Conservation (phyloP, 2,888 invertebrate genomes). For the Tachina fera region DNA sequence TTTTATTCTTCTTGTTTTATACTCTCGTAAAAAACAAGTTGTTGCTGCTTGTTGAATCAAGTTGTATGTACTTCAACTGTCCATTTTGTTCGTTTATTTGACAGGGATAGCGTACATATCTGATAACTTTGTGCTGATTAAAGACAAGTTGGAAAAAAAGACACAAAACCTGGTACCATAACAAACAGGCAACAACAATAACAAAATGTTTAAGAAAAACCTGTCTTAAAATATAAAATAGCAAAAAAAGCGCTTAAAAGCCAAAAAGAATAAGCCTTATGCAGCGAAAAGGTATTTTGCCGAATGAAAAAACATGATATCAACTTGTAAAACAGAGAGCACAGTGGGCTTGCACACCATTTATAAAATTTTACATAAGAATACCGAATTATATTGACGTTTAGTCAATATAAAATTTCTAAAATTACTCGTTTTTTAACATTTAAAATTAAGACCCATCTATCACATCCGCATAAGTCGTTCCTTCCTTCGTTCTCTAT, state of each 20-base stretch:
- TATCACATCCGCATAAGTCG: no score
- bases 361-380: no score
- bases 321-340: constrained; percentile 31
- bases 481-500: no score
- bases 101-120: constrained; percentile 77
- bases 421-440: no score
- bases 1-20: constrained; percentile 1
- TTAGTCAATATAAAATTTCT: no score
- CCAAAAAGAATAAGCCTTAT: constrained; percentile 13
- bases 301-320: constrained; percentile 21
- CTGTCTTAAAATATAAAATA: constrained; percentile 42
- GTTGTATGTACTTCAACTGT: constrained; percentile 70
- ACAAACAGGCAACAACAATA: constrained; percentile 51
- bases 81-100: constrained; percentile 75
- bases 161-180: constrained; percentile 35
- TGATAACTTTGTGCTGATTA: constrained; percentile 81
- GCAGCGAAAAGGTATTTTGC: constrained; percentile 47
- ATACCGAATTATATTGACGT: no score
- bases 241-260: constrained; percentile 22
- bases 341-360: constrained; percentile 3
- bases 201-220: constrained; percentile 39
- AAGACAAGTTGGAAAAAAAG: constrained; percentile 72
- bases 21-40: constrained; percentile 27
- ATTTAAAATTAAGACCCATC: no score
- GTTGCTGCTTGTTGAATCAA: constrained; percentile 59